Percentiles rank a stretch among this genome's conserved stretches.
Conservation (phyloP, 2,888 invertebrate species). For the Plusia festucae region DNA sequence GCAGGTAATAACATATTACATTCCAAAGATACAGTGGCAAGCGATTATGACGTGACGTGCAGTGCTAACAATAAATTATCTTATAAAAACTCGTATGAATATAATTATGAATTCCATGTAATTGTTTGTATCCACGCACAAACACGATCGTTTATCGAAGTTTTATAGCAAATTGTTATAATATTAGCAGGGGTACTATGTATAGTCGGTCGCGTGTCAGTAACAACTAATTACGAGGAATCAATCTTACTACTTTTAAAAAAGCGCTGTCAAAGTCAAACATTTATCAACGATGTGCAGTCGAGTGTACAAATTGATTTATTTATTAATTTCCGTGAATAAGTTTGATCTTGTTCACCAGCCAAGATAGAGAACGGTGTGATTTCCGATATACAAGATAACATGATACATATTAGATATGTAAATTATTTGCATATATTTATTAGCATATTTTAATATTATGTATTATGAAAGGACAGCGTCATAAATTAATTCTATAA, state of each 20-base stretch:
- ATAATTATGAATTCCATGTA: background rate
- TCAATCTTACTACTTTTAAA: conserved; percentile 1
- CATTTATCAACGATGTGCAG: conserved; percentile 9
- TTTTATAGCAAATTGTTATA: background rate
- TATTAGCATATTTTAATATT: no score
- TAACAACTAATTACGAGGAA: background rate
- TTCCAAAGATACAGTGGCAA: background rate
- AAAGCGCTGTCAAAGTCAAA: background rate
- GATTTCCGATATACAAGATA: no score
- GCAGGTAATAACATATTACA: background rate
- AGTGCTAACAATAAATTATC: background rate
- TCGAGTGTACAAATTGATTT: background rate
- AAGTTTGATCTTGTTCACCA: conserved; percentile 15
- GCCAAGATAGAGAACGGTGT: background rate
- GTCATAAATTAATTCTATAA: background rate
- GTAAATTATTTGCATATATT: background rate
- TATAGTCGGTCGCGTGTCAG: background rate
- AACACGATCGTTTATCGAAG: background rate
- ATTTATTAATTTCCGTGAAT: conserved; percentile 32
- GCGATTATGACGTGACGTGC: background rate
- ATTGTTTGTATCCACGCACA: conserved; percentile 6
- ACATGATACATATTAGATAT: no score
- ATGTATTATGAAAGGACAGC: no score
- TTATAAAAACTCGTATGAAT: background rate
- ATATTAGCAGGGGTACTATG: background rate